phyloP scores from a whole-genome alignment of 2,113 vertebrate species.

The Electrona antarctica region DNA sequence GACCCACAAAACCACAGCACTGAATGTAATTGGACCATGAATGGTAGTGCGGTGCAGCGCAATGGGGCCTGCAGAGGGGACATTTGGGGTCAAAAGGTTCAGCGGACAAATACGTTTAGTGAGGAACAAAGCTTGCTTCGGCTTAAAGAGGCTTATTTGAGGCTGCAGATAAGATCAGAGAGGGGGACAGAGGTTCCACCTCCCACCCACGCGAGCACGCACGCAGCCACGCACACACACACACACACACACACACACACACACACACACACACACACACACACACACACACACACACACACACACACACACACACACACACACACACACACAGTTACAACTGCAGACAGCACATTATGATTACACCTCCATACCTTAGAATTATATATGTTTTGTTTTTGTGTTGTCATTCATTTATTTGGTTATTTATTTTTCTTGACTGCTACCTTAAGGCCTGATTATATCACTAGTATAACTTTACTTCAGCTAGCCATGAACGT shows the following conservation, averaged over 20 bases:
- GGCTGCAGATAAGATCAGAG: slow-evolving; percentile 27
- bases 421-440: too few species aligned
- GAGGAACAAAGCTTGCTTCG: slow-evolving; percentile 46
- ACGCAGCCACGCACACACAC: neutral
- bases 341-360: neutral
- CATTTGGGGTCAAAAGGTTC: neutral
- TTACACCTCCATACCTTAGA: neutral
- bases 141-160: slow-evolving; percentile 48
- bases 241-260: too few species aligned
- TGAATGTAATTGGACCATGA: slow-evolving; percentile 48
- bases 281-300: too few species aligned
- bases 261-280: too few species aligned
- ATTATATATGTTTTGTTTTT: too few species aligned
- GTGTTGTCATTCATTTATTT: too few species aligned
- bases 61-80: slow-evolving; percentile 37
- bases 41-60: slow-evolving; percentile 26
- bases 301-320: too few species aligned
- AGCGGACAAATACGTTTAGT: slow-evolving; percentile 9
- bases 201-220: slow-evolving; percentile 8
- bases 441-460: neutral
- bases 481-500: neutral
- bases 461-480: neutral
- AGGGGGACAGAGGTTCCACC: slow-evolving; percentile 30
- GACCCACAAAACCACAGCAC: slow-evolving; percentile 54
- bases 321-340: neutral